Evolutionary conservation across 2,797 vertebrate genomes (phyloP).

Genomic region (Cyprinella venusta): DNA sequence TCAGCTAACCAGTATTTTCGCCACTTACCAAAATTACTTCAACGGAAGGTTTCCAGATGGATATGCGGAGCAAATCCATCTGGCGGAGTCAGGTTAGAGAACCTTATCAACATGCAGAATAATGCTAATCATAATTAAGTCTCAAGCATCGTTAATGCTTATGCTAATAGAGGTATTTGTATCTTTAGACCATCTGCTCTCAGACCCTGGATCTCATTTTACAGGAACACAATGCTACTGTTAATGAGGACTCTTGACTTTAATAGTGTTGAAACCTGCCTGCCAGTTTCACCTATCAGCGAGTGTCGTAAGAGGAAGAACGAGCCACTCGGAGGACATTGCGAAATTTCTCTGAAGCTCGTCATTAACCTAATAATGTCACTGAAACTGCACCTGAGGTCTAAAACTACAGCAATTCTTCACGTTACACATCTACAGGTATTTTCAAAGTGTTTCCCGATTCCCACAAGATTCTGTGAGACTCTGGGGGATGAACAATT

Average conservation of each 20-base stretch:
- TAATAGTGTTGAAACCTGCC: slow-evolving; percentile 30
- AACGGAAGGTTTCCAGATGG: too few species aligned
- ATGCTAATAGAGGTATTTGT: background rate
- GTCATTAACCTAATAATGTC: background rate
- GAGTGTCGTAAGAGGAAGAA: slow-evolving; percentile 37
- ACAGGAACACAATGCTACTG: background rate
- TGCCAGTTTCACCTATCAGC: background rate
- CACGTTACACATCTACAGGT: background rate
- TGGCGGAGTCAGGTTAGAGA: too few species aligned
- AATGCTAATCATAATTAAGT: slow-evolving; percentile 8
- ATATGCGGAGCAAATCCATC: too few species aligned
- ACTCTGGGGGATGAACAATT: background rate
- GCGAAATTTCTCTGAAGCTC: background rate
- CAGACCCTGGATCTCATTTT: background rate
- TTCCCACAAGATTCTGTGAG: background rate
- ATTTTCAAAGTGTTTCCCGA: background rate
- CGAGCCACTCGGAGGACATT: background rate
- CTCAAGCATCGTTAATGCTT: background rate
- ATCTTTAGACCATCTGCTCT: background rate
- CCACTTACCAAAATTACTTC: too few species aligned
- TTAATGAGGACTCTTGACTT: slow-evolving; percentile 22
- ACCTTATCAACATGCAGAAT: slow-evolving; percentile 4
- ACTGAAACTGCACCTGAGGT: too few species aligned
- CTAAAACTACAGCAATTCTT: too few species aligned
- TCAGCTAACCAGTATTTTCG: too few species aligned